phyloP scores from a whole-genome alignment of 2,797 vertebrate genomes.

The Emys orbicularis region DNA sequence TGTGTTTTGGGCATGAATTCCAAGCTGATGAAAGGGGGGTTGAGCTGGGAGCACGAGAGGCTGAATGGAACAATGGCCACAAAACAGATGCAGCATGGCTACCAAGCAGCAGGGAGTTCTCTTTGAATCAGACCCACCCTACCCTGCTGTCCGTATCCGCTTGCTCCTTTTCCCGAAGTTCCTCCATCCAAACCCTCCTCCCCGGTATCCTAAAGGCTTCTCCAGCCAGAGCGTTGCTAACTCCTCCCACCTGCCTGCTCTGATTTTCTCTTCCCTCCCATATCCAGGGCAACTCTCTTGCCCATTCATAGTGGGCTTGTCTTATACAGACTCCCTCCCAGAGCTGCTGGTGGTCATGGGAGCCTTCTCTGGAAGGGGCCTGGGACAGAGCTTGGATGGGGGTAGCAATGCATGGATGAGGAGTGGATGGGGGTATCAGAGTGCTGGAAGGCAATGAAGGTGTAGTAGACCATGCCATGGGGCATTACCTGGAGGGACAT shows the following conservation, averaged over 20 bases:
- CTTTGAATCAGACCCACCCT: not conserved
- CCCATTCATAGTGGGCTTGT: not conserved
- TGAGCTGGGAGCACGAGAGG: fast-evolving
- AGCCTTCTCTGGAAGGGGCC: not conserved
- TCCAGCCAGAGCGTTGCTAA: not conserved
- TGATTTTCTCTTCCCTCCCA: not conserved
- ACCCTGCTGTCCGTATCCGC: fast-evolving
- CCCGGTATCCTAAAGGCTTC: not conserved
- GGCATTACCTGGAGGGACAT: not conserved
- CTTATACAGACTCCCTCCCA: not conserved
- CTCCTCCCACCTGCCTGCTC: not conserved
- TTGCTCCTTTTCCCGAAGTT: fast-evolving
- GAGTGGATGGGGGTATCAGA: not conserved
- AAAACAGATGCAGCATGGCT: not conserved
- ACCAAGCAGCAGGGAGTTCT: not conserved
- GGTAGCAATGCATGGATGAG: not conserved
- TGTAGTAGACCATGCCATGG: not conserved
- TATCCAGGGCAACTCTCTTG: not conserved
- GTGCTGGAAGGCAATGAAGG: not conserved
- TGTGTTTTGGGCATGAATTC: not conserved
- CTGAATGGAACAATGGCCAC: not conserved
- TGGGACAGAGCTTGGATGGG: not conserved
- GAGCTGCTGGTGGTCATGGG: not conserved
- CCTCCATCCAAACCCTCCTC: not conserved
- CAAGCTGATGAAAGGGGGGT: not conserved